These are phyloP conservation scores for Zeugodacus cucurbitae DNA, from an alignment of 1,140 invertebrate species.

Conservation along the genomic window DNA sequence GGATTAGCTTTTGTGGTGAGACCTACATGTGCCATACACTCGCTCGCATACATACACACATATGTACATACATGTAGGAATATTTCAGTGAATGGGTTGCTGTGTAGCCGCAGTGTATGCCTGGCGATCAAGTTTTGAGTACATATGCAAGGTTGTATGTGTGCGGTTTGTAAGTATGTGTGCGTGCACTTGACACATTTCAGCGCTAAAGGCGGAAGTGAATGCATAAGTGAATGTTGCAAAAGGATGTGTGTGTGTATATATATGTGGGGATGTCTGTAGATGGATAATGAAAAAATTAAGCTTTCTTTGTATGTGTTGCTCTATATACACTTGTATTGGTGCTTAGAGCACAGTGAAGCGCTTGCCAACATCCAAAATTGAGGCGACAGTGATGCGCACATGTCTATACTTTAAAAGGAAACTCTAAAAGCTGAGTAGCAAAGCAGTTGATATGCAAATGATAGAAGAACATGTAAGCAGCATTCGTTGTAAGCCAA, in stretches of 20 bases:
- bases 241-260: neutral
- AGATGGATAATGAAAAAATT: neutral
- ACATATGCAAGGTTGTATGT: neutral
- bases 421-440: neutral
- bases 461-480: neutral
- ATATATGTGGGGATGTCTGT: neutral
- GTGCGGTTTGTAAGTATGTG: neutral
- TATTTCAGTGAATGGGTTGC: neutral
- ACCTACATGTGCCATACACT: neutral
- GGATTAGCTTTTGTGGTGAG: neutral
- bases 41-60: neutral
- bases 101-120: neutral
- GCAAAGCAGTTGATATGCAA: neutral
- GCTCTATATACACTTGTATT: neutral
- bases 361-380: neutral
- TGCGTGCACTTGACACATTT: slow-evolving; percentile 41
- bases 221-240: neutral
- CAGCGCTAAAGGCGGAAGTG: slow-evolving; percentile 21
- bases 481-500: neutral
- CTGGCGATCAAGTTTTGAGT: neutral
- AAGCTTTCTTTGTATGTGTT: neutral
- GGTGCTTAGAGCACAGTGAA: neutral
- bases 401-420: neutral
- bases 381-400: slow-evolving; percentile 18
- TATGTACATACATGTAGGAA: neutral